phyloP scores from a whole-genome alignment of 2,888 invertebrate genomes.

The Limnephilus marmoratus region DNA sequence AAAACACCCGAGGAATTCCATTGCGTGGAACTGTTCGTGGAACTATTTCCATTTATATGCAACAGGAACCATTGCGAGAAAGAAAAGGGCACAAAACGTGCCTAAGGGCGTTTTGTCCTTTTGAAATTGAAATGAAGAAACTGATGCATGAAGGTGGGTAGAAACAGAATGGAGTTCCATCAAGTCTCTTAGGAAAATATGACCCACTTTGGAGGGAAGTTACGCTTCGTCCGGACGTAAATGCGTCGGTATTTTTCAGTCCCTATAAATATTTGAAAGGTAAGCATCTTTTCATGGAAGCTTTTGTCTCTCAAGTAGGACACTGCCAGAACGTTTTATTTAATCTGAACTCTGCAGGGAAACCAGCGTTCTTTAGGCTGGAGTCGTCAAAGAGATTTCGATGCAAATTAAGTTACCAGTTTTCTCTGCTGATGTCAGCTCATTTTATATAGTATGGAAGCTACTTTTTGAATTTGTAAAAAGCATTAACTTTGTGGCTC shows the following conservation, averaged over 20 bases:
- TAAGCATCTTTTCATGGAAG: neutral
- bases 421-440: neutral
- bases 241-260: conserved; percentile 43
- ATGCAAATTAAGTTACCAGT: neutral
- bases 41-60: conserved; percentile 49
- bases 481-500: no score
- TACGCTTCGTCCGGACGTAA: conserved; percentile 34
- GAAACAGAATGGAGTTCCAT: conserved; percentile 50
- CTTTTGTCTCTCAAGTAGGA: neutral
- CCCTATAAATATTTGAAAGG: conserved; percentile 29
- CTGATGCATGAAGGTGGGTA: conserved; percentile 42
- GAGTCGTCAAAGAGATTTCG: neutral
- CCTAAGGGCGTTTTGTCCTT: conserved; percentile 52
- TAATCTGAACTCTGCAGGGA: neutral
- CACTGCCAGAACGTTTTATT: neutral
- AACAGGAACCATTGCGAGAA: conserved; percentile 29
- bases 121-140: conserved; percentile 61
- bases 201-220: conserved; percentile 53
- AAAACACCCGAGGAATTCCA: conserved; percentile 24
- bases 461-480: no score
- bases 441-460: neutral
- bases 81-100: conserved; percentile 43
- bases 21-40: neutral
- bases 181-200: conserved; percentile 41
- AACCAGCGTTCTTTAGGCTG: neutral